Evolutionary conservation across 2,797 vertebrate genomes (phyloP).

Genomic region (Nasua narica): DNA sequence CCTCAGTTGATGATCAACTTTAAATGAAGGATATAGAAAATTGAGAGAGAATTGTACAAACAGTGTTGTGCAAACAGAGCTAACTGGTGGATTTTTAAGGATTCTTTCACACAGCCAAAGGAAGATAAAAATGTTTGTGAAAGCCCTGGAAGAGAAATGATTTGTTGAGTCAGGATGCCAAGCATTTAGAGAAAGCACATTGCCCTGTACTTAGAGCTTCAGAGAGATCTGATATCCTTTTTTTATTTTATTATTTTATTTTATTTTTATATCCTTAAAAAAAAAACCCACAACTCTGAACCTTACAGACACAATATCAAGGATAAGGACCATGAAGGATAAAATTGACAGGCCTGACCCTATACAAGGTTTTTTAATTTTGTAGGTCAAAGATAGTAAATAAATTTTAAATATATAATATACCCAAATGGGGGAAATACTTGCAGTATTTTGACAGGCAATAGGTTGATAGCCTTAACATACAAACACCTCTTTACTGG

Average conservation of each 20-base stretch:
- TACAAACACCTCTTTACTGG: neutral
- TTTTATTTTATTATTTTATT: neutral
- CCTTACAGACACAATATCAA: neutral
- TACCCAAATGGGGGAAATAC: neutral
- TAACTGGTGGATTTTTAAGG: neutral
- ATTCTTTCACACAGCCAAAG: neutral
- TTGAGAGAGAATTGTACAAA: neutral
- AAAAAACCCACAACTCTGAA: neutral
- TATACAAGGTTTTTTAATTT: neutral
- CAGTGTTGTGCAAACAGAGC: neutral
- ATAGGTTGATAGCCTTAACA: neutral
- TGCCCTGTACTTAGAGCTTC: neutral
- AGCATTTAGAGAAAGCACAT: neutral
- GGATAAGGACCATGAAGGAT: neutral
- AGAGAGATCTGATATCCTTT: neutral
- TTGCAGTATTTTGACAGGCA: neutral
- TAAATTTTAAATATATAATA: conserved; percentile 7
- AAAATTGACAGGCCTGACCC: neutral
- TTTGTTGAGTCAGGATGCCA: neutral
- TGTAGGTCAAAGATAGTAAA: neutral
- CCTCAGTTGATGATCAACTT: neutral
- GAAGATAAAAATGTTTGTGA: neutral
- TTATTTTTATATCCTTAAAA: no score
- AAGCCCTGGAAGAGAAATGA: conserved; percentile 24
- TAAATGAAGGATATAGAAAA: neutral